phyloP scores from a whole-genome alignment of 92 coral and sea anemone genomes.

The Epizoanthus illoricatus region DNA sequence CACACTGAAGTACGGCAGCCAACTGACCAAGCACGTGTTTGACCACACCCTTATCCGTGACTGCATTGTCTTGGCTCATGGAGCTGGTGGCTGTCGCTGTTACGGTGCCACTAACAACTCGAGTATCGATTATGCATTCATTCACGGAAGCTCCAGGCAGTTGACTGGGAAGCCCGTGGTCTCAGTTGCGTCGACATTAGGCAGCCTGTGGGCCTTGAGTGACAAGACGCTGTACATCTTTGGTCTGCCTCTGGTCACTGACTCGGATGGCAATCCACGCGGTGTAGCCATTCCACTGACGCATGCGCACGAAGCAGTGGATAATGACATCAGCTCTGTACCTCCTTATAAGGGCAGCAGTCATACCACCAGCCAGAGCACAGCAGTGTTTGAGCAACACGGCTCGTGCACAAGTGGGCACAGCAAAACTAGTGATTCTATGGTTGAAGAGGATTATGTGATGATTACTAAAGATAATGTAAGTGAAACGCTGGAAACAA shows the following conservation, averaged over 20 bases:
- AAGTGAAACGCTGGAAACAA: background rate
- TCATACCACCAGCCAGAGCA: background rate
- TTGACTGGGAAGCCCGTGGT: constrained; percentile 15
- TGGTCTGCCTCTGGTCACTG: constrained; percentile 9
- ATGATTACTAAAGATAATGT: background rate
- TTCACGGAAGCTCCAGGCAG: background rate
- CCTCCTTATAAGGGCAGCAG: background rate
- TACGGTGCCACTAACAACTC: background rate
- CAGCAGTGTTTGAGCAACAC: background rate
- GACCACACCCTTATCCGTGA: background rate
- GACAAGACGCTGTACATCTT: background rate
- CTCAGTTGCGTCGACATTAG: constrained; percentile 21
- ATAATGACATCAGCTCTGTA: background rate
- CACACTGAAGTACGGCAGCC: background rate
- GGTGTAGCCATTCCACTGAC: background rate
- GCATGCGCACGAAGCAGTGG: background rate
- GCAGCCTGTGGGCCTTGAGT: constrained; percentile 20
- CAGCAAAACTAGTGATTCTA: background rate
- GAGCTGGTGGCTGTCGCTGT: constrained; percentile 1
- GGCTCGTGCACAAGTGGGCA: background rate
- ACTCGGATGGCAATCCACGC: constrained; percentile 12
- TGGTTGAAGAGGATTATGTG: background rate
- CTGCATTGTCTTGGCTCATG: constrained; percentile 14
- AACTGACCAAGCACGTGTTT: background rate
- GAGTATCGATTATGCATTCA: constrained; percentile 10